phyloP scores from a whole-genome alignment of 2,888 invertebrate species.

The Monochamus alternatus region DNA sequence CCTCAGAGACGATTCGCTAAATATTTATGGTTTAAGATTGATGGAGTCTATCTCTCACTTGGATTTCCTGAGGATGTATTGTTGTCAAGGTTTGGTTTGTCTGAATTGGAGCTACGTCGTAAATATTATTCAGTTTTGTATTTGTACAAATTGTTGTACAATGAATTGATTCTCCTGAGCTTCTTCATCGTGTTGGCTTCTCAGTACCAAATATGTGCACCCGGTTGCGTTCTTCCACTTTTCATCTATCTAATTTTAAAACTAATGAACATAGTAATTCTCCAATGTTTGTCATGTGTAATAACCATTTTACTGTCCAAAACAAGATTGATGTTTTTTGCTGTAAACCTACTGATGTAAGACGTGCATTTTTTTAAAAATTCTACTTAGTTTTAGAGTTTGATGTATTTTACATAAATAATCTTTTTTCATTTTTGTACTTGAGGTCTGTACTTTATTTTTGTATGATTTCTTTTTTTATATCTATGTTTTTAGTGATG shows the following conservation, averaged over 20 bases:
- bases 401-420: too few relatives aligned
- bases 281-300: neutral
- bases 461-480: too few relatives aligned
- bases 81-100: too few relatives aligned
- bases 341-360: too few relatives aligned
- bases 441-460: too few relatives aligned
- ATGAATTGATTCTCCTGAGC: constrained; percentile 3
- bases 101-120: neutral
- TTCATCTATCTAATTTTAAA: neutral
- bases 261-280: constrained; percentile 12
- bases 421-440: too few relatives aligned
- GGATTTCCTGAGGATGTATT: too few relatives aligned
- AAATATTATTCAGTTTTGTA: neutral
- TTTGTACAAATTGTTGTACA: neutral
- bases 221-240: neutral
- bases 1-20: constrained; percentile 31
- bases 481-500: too few relatives aligned
- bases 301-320: too few relatives aligned
- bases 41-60: neutral
- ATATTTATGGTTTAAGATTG: constrained; percentile 21
- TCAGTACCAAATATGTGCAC: neutral
- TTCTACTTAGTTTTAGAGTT: too few relatives aligned
- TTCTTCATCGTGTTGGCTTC: neutral
- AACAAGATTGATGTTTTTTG: too few relatives aligned
- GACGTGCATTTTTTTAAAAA: too few relatives aligned